Evolutionary conservation across 2,113 vertebrate genomes (phyloP), one percentile per base, ranked within the genome.

Genomic region (Apistogramma diplotaenia): DNA sequence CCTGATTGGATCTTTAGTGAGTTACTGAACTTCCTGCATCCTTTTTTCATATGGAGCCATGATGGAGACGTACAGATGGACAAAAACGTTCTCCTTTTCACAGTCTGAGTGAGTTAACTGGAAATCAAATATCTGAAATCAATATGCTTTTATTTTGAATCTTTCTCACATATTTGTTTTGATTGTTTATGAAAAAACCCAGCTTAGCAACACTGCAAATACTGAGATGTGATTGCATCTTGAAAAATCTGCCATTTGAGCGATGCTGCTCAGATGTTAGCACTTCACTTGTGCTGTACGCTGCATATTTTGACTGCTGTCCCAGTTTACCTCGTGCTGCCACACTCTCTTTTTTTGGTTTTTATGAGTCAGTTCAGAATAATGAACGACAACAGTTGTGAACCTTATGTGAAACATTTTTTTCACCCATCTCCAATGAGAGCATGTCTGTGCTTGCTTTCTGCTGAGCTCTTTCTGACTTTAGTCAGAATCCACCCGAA

Each of bases 1-100:
- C 25, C 56, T 18, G 13, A 62, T 0, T 40, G 12, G 13, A 61
- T 61, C n/a, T 2, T 1, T 0, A 0, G 13, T 0, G 3, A 35
- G 60, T 21, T 37, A 62, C 1, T 62, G n/a, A 15, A 40, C 6
- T 40, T 40, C n/a, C 35, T 62, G 23, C 15, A 62, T 8, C 37
- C 37, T 16, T 62, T 62, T 62, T 16, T 62, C 0, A 3, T 6
- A 43, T 0, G 13, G 35, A 16, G 59, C 4, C 40, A 46, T 15
- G 40, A 43, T 43, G 40, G 4, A 43, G 40, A 43, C 40, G 4
- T 46, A 13, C 43, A 46, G 43, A 46, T 1, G 5, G 13, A 46
- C 10, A 12, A 46, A 46, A 16, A 46, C 16, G 11, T 40, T 40
- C 37, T 40, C 37, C 4, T 46, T 3, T 46, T 46, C 43, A 46